A percentile compares a stretch with the other conserved stretches of the same genome.
Conservation (phyloP, 2,888 invertebrate genomes). For the Sinhomidia bicolor region DNA sequence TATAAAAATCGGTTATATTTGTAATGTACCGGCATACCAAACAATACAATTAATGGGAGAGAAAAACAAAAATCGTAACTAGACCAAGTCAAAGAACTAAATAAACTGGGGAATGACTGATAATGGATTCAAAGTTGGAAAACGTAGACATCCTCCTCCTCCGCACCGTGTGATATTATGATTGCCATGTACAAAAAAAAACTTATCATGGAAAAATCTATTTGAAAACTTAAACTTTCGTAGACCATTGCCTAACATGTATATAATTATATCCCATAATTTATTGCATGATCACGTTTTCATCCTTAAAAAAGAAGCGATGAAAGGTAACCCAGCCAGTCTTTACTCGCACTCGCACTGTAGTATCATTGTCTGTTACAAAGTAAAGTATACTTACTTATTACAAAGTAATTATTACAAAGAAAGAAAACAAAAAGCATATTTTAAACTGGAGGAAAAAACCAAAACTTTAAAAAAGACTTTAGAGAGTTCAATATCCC, state of each 20-base stretch:
- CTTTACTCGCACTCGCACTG: background rate
- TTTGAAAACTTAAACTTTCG: background rate
- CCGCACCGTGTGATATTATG: constrained; percentile 2
- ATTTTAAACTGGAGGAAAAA: no score
- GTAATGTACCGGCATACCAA: background rate
- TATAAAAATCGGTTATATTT: background rate
- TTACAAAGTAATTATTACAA: background rate
- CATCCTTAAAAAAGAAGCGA: constrained; percentile 21
- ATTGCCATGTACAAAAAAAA: background rate
- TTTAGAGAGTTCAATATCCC: constrained; percentile 58
- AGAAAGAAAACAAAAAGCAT: background rate
- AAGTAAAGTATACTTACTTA: background rate
- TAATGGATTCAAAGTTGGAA: constrained; percentile 40
- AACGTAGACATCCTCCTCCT: constrained; percentile 60
- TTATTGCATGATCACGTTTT: constrained; percentile 63
- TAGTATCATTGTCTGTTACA: background rate
- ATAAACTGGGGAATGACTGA: constrained; percentile 52
- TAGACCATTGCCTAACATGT: no score
- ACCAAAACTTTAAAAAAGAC: background rate
- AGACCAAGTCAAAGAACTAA: constrained; percentile 57
- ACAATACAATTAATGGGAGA: no score
- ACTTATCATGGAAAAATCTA: constrained; percentile 9
- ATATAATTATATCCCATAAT: constrained; percentile 37
- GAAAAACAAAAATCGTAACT: no score
- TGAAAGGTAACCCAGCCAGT: constrained; percentile 47